Conservation (phyloP, 2,888 invertebrate genomes). For the Parochlus steinenii region DNA sequence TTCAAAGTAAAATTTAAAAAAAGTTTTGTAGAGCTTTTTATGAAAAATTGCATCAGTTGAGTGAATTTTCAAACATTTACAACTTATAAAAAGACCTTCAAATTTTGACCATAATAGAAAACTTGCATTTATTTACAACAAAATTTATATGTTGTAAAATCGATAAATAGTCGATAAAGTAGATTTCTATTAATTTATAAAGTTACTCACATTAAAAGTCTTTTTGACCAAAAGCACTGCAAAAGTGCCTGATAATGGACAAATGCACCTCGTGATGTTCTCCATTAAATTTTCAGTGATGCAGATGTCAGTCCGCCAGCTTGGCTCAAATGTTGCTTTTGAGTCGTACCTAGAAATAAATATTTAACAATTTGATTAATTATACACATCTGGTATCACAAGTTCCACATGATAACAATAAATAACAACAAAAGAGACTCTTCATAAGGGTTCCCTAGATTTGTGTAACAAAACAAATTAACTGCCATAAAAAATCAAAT, state of each 20-base stretch:
- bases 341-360: slow-evolving; percentile 24
- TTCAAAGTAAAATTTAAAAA: too few species aligned
- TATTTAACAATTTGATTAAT: neutral
- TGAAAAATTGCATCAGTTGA: too few species aligned
- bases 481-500: neutral
- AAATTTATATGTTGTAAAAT: too few species aligned
- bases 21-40: too few species aligned
- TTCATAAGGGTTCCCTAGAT: neutral
- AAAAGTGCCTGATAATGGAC: slow-evolving; percentile 43
- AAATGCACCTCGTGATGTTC: slow-evolving; percentile 40
- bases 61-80: too few species aligned
- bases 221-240: slow-evolving; percentile 42
- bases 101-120: too few species aligned
- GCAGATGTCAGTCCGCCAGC: slow-evolving; percentile 45
- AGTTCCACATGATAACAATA: neutral
- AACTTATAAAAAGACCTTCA: too few species aligned
- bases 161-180: too few species aligned
- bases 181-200: neutral
- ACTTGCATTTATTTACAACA: too few species aligned
- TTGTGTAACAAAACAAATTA: neutral
- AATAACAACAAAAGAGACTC: neutral
- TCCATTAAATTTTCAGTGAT: slow-evolving; percentile 32
- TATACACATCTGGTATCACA: neutral
- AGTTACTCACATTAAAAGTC: slow-evolving; percentile 31
- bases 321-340: slow-evolving; percentile 34